Evolutionary conservation across 1,140 invertebrate genomes (phyloP).

Genomic region (Papilio aristodemus): DNA sequence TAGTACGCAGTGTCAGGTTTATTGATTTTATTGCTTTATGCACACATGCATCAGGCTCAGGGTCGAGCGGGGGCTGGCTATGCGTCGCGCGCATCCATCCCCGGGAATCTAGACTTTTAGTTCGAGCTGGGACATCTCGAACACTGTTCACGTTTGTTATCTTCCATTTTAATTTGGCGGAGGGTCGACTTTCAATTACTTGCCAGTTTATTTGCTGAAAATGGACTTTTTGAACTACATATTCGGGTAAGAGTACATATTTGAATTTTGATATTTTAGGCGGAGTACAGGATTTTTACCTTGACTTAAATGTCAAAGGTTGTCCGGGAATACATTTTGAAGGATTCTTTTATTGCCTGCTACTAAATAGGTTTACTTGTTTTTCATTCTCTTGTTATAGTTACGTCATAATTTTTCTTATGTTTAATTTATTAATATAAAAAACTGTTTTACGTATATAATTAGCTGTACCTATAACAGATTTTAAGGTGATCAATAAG

Average conservation of each 20-base stretch:
- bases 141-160: neutral
- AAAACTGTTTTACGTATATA: too few relatives aligned
- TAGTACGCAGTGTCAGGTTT: constrained; percentile 23
- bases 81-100: constrained; percentile 6
- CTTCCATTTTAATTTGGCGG: neutral
- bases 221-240: neutral
- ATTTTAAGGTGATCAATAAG: too few relatives aligned
- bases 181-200: neutral
- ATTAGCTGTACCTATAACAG: too few relatives aligned
- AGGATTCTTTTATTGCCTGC: too few relatives aligned
- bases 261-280: neutral
- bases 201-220: neutral
- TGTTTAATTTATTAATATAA: too few relatives aligned
- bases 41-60: constrained; percentile 3
- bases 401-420: too few relatives aligned
- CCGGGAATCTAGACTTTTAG: constrained; percentile 31
- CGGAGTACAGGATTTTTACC: neutral
- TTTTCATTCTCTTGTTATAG: too few relatives aligned
- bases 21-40: constrained; percentile 27
- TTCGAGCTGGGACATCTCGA: neutral
- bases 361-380: too few relatives aligned
- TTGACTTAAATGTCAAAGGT: too few relatives aligned
- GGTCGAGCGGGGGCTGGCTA: neutral
- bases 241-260: neutral
- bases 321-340: too few relatives aligned